These are phyloP conservation scores for Trogon melanurus DNA, from an alignment of 2,113 vertebrate genomes.

Conservation along the genomic window DNA sequence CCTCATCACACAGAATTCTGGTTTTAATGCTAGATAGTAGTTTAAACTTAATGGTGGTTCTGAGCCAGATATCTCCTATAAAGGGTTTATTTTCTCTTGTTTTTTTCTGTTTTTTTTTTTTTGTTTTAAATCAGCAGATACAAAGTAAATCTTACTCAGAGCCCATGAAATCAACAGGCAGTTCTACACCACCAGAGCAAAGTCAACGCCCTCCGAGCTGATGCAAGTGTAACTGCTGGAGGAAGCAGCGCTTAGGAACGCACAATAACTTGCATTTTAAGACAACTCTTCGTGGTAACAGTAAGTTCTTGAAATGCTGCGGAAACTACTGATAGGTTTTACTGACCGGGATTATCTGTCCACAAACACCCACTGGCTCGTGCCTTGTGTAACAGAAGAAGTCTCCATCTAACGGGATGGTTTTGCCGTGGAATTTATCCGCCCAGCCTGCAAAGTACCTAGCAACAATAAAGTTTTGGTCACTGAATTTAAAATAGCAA, in stretches of 20 bases:
- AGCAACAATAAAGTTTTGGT: neutral
- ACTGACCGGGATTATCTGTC: constrained; percentile 96
- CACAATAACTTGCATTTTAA: neutral
- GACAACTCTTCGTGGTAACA: neutral
- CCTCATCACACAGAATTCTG: neutral
- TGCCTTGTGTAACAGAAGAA: constrained; percentile 95
- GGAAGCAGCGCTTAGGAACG: neutral
- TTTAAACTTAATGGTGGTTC: neutral
- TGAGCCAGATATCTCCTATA: neutral
- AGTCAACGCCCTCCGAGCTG: neutral
- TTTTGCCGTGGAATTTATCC: constrained; percentile 96
- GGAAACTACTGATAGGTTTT: neutral
- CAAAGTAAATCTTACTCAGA: neutral
- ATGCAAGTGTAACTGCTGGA: neutral
- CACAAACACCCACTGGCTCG: constrained; percentile 94
- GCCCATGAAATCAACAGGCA: neutral
- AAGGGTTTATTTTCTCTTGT: neutral
- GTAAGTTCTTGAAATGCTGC: neutral
- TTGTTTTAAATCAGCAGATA: neutral
- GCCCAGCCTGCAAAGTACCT: constrained; percentile 97
- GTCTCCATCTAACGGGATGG: constrained; percentile 93
- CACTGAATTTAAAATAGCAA: neutral
- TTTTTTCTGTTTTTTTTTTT: too few species aligned
- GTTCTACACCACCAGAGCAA: neutral
- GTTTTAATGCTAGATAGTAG: neutral